Base-by-base conservation (phyloP, 2,888 invertebrate species). In the Anticlea derivata region DNA sequence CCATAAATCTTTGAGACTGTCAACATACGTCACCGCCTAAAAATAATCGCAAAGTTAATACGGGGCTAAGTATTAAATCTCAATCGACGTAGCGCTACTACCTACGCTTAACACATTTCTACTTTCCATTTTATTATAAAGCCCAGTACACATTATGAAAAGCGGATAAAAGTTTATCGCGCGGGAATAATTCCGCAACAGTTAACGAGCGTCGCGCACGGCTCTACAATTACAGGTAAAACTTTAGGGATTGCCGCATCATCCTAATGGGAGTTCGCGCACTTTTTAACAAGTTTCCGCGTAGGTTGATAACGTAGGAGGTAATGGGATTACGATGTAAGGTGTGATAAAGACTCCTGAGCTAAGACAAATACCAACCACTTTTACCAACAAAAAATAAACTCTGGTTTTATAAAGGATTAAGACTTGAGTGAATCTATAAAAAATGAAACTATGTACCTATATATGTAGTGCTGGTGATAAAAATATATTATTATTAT, bases 211-310 rank as follows among this genome's bases (percentile, higher is more conserved):
- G 61, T 50, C 59, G 61, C 60, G 60, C 59, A 62, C 60, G 61
- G 60, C 58, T 58, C 61, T 61, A 70, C 74, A 70, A 78, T 79
- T 78, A 76, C 74, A 71, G 72, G 71, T 68, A 61, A 55, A 74
- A 74, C 66, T 79, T 74, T 68, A 63, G 64, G 75, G 73, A 66
- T 70, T 58, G 34, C 53, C 48, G 48, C 48, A 48, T 43, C 33
- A 41, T 43, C 68, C 53, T 81, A 81, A 83, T 79, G 78, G 78
- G 73, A 78, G 76, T 81, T 87, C 71, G 65, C 78, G 72, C 76
- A 83, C 83, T 86, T 85, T 84, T 80, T 80, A 85, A 86, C 84
- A 83, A 86, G 78, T 84, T 83, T 71, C 78, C 63, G 22, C 54
- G 55, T 39, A 51, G 47, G 51, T 58, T 61, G 46, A 55, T 64